Conservation (phyloP, 1,140 invertebrate species). For the Anastrepha ludens region DNA sequence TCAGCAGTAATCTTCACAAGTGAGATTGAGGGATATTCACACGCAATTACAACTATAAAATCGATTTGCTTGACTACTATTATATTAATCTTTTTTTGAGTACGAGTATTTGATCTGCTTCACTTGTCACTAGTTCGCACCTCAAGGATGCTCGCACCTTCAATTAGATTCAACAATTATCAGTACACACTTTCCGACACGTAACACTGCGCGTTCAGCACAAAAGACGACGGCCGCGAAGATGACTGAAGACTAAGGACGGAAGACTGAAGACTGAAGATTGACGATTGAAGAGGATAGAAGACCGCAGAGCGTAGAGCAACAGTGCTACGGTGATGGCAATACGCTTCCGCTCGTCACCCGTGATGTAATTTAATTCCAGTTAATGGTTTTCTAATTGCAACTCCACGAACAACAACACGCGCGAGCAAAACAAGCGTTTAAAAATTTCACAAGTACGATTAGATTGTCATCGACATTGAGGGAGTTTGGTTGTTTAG, state of each 20-base stretch:
- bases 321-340: not conserved
- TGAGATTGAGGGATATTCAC: not conserved
- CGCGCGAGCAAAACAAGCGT: not conserved
- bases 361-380: constrained; percentile 37
- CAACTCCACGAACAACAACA: not conserved
- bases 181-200: not conserved
- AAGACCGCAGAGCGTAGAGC: not conserved
- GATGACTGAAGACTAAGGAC: not conserved
- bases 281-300: not conserved
- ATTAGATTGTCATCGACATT: constrained; percentile 1
- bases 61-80: not conserved
- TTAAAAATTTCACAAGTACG: constrained; percentile 27
- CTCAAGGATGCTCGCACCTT: constrained; percentile 28
- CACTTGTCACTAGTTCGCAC: constrained; percentile 35
- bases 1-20: not conserved
- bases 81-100: too few relatives aligned
- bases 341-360: constrained; percentile 44
- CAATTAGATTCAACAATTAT: not conserved
- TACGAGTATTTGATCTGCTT: too few relatives aligned
- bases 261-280: not conserved
- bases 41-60: constrained; percentile 7
- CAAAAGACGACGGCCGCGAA: not conserved
- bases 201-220: not conserved
- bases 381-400: constrained; percentile 52
- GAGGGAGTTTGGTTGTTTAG: constrained; percentile 8